These are phyloP conservation scores for human DNA, from an alignment of 2,113 vertebrate species.

Conservation along the genomic window DNA sequence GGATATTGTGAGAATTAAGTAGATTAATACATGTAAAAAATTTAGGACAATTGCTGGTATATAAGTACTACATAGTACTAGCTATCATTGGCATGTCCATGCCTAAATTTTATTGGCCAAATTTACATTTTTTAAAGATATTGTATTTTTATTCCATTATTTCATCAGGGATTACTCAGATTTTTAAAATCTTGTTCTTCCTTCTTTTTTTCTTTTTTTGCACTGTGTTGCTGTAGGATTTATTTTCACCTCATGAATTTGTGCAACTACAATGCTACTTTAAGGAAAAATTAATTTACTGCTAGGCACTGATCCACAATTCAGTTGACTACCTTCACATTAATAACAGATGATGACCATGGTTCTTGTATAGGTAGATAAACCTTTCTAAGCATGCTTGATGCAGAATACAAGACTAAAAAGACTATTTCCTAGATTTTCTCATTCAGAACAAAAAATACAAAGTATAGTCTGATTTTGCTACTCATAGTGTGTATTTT, in stretches of 20 bases:
- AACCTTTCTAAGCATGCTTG: not conserved
- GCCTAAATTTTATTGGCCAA: not conserved
- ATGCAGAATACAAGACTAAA: not conserved
- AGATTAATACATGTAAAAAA: not conserved
- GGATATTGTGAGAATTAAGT: not conserved
- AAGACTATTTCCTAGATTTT: not conserved
- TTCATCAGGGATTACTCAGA: not conserved
- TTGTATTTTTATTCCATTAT: not conserved
- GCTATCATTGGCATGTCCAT: not conserved
- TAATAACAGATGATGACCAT: not conserved
- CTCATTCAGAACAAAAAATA: not conserved
- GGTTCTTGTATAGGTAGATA: not conserved
- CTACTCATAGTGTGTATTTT: not conserved
- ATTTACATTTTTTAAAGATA: not conserved
- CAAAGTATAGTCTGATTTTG: not conserved
- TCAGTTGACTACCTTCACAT: not conserved
- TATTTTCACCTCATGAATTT: not conserved
- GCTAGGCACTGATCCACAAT: not conserved
- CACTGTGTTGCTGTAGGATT: not conserved
- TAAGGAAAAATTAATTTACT: not conserved
- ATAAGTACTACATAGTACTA: not conserved
- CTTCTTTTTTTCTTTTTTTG: not conserved
- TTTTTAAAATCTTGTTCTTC: not conserved
- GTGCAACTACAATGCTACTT: not conserved
- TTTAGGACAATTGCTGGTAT: not conserved